Evolutionary conservation across 2,888 invertebrate genomes (phyloP).

Genomic region (Acrobasis consociella): DNA sequence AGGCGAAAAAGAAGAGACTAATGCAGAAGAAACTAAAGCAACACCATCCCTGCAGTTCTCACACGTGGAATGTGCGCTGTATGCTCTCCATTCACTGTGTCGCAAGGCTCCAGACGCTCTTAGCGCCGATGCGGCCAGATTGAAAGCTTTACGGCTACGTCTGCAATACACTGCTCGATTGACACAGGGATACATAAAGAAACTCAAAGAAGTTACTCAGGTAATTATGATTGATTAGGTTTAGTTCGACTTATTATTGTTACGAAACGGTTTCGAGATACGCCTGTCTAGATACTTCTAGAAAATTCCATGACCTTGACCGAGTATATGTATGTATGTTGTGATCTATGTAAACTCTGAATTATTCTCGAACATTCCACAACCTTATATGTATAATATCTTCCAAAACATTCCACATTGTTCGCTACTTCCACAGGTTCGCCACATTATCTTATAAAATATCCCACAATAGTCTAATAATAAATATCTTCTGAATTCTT

Average conservation of each 20-base stretch:
- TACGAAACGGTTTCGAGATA: too few relatives aligned
- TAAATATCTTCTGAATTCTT: background rate
- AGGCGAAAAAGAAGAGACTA: conserved; percentile 47
- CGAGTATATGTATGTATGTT: too few relatives aligned
- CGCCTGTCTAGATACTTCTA: too few relatives aligned
- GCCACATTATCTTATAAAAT: too few relatives aligned
- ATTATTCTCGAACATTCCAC: too few relatives aligned
- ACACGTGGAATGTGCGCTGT: conserved; percentile 95
- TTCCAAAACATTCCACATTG: too few relatives aligned
- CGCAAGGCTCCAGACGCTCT: conserved; percentile 89
- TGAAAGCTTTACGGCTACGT: conserved; percentile 93
- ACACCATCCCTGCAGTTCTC: conserved; percentile 96
- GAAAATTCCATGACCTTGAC: too few relatives aligned
- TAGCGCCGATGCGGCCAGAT: conserved; percentile 86
- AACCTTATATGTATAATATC: too few relatives aligned
- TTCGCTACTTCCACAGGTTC: too few relatives aligned
- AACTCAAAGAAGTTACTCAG: conserved; percentile 85
- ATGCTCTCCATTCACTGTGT: conserved; percentile 88
- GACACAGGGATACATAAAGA: conserved; percentile 91
- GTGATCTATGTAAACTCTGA: too few relatives aligned
- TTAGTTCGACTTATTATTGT: too few relatives aligned
- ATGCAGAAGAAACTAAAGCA: conserved; percentile 65
- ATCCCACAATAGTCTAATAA: background rate
- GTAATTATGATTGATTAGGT: conserved; percentile 42
- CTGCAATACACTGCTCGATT: conserved; percentile 96